Base-by-base conservation (phyloP, 2,888 invertebrate genomes). In the Penaeus monodon region DNA sequence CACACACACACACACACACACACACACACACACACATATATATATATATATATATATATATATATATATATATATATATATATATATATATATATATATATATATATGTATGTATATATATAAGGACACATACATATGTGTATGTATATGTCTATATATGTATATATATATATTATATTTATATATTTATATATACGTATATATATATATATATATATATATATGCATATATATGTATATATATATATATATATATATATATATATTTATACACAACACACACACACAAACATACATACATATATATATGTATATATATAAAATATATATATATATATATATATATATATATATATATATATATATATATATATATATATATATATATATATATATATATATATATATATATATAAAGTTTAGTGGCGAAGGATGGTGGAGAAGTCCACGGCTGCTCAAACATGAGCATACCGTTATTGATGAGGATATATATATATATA, bases 11-110 rank as follows among this genome's bases (percentile, higher is more conserved):
- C 22, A 73, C 22, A 73, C 22, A 73, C 22, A 73, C 22, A 73
- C 22, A 73, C 22, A 73, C 22, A 73, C 22, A 73, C 22, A 73
- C 22, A 73, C 22, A 73, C 22, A 73, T 73, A 73, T 73, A 73
- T 73, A 73, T 73, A 73, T 73, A 73, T 73, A 73, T 73, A 73
- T 73, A 73, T 73, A 73, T 73, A 73, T 73, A 73, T 73, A 73
- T 73, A 73, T 73, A 73, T 73, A 73, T 73, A 73, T 73, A 73
- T 73, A 73, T 73, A 73, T 73, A 73, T 73, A 73, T 73, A 73
- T 73, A 73, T 17, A 73, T 73, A 73, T 73, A 73, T 73, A 73
- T 73, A 73, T 73, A 73, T 73, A 73, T 73, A 22, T 73, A 73
- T 73, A 73, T 73, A 73, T 73, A 73, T 73, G 33, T 73, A 73